Percentiles rank a stretch among this genome's conserved stretches.
These are phyloP conservation scores for Sciurus niger DNA, from an alignment of 2,113 vertebrate genomes.

Conservation along the genomic window DNA sequence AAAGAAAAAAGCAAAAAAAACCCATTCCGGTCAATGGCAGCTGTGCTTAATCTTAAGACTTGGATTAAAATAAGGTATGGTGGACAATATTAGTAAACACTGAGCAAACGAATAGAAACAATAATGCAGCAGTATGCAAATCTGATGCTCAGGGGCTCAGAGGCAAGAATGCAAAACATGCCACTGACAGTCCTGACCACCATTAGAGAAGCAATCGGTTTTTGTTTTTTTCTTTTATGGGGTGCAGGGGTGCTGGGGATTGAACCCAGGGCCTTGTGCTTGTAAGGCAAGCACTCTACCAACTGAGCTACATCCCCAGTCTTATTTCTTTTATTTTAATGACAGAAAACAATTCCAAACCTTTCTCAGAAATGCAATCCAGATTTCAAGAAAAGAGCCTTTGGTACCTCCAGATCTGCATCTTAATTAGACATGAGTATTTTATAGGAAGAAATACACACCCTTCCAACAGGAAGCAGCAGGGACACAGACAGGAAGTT, in stretches of 20 bases:
- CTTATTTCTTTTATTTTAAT: conserved; percentile 14
- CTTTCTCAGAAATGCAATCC: background rate
- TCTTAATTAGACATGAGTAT: conserved; percentile 24
- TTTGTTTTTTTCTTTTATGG: background rate
- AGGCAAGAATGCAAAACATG: background rate
- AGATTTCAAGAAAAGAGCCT: conserved; percentile 41
- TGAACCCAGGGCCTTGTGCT: background rate
- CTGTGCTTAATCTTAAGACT: conserved; percentile 30
- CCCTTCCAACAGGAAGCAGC: background rate
- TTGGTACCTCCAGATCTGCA: background rate
- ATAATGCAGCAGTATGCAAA: background rate
- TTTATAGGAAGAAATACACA: background rate
- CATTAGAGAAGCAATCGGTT: background rate
- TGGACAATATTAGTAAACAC: background rate
- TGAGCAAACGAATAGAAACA: background rate
- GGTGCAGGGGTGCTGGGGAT: too few species aligned
- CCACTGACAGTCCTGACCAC: background rate
- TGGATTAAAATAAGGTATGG: background rate
- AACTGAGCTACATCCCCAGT: too few species aligned
- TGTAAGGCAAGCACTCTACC: too few species aligned
- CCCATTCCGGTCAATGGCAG: background rate
- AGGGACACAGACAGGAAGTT: background rate
- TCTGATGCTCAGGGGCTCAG: background rate
- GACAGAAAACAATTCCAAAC: background rate
- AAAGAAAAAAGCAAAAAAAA: background rate